Percentiles rank a stretch among this genome's conserved stretches.
Conservation (phyloP, 2,888 invertebrate species). For the Pseudococcus viburni region DNA sequence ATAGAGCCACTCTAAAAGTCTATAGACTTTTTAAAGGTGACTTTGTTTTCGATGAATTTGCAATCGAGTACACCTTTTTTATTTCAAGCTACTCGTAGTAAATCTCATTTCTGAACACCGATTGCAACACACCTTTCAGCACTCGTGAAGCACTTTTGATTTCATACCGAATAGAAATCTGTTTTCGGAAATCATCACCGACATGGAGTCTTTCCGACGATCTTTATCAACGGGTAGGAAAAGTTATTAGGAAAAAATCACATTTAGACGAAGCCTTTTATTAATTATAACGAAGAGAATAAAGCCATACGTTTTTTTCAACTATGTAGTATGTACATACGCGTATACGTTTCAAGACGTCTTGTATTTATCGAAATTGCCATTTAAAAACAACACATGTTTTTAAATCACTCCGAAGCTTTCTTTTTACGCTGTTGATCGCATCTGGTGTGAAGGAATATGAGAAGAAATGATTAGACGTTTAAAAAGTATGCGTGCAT, state of each 20-base stretch:
- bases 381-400: constrained; percentile 60
- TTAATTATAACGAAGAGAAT: constrained; percentile 1
- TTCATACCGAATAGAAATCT: not conserved
- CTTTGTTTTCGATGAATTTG: no score
- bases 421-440: constrained; percentile 56
- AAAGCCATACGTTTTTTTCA: constrained; percentile 7
- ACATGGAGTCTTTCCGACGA: not conserved
- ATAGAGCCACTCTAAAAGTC: no score
- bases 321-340: no score
- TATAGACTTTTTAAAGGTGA: no score
- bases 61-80: no score
- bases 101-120: not conserved
- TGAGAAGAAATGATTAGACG: constrained; percentile 38
- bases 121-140: not conserved
- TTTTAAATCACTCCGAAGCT: constrained; percentile 49
- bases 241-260: not conserved
- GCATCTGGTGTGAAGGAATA: constrained; percentile 55
- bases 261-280: not conserved
- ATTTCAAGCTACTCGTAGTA: not conserved
- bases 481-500: not conserved
- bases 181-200: not conserved
- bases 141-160: not conserved
- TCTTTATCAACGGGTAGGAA: not conserved
- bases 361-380: constrained; percentile 51
- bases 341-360: not conserved